A percentile compares a stretch with the other conserved stretches of the same genome.
These are phyloP conservation scores for Phodopus roborovskii DNA, from an alignment of 2,113 vertebrate genomes.

Conservation along the genomic window DNA sequence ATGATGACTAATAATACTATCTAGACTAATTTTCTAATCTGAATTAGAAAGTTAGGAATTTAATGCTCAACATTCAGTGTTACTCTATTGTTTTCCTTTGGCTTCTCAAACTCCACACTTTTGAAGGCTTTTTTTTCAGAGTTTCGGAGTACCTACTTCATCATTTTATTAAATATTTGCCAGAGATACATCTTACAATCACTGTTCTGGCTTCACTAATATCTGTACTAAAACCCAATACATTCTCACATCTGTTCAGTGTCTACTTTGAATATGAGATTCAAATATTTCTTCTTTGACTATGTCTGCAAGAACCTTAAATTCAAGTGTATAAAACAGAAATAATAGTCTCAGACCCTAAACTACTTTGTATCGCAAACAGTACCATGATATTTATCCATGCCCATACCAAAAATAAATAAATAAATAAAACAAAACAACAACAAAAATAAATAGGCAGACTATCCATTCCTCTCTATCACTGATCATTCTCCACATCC, in stretches of 20 bases:
- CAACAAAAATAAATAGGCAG: neutral
- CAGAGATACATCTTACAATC: neutral
- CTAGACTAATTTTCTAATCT: neutral
- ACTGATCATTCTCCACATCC: neutral
- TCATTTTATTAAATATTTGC: conserved; percentile 18
- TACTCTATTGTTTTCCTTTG: neutral
- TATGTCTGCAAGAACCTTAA: neutral
- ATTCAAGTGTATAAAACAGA: neutral
- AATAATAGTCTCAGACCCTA: neutral
- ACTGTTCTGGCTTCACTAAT: neutral
- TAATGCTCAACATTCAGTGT: neutral
- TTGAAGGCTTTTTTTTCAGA: neutral
- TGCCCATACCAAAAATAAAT: neutral
- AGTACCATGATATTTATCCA: neutral
- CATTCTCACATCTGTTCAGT: neutral
- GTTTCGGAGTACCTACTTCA: neutral
- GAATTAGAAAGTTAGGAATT: conserved; percentile 26
- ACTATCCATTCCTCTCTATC: neutral
- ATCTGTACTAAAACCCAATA: neutral
- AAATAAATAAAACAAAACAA: too few relatives aligned
- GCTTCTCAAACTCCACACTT: neutral
- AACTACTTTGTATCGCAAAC: neutral
- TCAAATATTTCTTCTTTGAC: neutral
- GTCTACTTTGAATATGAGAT: neutral
- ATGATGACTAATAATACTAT: neutral